Base-by-base conservation (phyloP, 2,888 invertebrate genomes). In the Protodeltote pygarga region DNA sequence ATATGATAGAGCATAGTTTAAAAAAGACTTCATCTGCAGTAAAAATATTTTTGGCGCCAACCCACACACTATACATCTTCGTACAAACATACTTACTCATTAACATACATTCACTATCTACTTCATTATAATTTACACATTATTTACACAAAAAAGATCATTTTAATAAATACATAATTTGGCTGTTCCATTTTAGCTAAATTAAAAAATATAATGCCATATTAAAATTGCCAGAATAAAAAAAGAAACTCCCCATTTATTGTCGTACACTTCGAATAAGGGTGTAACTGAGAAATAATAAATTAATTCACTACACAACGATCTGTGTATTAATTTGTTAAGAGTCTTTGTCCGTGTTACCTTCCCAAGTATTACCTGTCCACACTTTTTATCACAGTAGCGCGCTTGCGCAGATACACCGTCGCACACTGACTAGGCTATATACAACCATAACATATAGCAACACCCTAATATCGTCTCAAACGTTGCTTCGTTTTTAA, bases 81-180 rank as follows among this genome's bases (percentile, higher is more conserved):
- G 64, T 62, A 70, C 63, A 67, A 60, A 69, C 65, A 57, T 46
- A 65, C 48, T 63, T 57, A 75, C 65, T 66, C 64, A 63, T 71
- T 72, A 80, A 74, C 74, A 75, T 79, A 81, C 79, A 87, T 89
- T 88, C 74, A 81, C 90, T 90, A 89, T 85, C 89, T 90, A 90
- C 71, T 66, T 72, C 76, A 79, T 77, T 78, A 82, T 78, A 85
- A 83, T 88, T 79, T 89, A 90, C 87, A 89, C 73, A 76, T 69
- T 89, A 91, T 90, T 83, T 87, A 89, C 85, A 88, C 69, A 75
- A 64, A 69, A 64, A 77, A 82, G 76, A 83, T 81, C 79, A 79
- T 81, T 81, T 23, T 77, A 87, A 90, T 89, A 89, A 83, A 87
- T 83, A 79, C 71, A 76, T 68, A 83, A 86, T 89, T 89, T 89